Evolutionary conservation across 2,888 invertebrate species (phyloP), one percentile per base, ranked within the genome.

Genomic region (Micoletzkya japonica): DNA sequence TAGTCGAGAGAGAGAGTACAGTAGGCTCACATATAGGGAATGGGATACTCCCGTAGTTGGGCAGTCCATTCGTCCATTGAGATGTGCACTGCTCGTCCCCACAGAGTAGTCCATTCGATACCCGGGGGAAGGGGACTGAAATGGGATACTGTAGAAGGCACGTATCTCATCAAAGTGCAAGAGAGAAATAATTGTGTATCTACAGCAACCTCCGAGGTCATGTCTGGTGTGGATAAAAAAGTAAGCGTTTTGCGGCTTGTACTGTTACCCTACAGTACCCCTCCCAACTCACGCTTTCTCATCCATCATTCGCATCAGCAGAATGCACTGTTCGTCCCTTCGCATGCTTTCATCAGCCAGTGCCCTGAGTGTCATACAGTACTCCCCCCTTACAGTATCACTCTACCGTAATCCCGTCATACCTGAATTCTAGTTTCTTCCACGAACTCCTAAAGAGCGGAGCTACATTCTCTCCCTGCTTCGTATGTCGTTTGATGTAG

Each of bases 11-110:
- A 44, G 6, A 52, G 6, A 52, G 4, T 52, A n/a, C n/a, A n/a
- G n/a, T n/a, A 10, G 24, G 78, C 61, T 28, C 70, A 66, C 72
- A 69, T 58, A 60, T 95, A 90, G 0, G 95, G 93, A 86, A 95
- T 94, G 0, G 95, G 95, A 87, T 95, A 97, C 88, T 98, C 97
- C 6, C 97, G 89, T 75, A 98, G 88, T 83, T 92, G 90, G 79
- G 95, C 90, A 83, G 91, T 92, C 92, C 95, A 94, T 82, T 91
- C 91, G 26, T 90, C 90, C 79, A 93, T 92, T 75, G 91, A 91
- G 66, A 93, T 90, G 76, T 91, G 91, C 30, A 97, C 90, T 63
- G 91, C 90, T 10, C 97, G 90, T 81, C 94, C 94, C 96, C 96
- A 98, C 30, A 96, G 88, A 0, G 94, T 95, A 2, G 81, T 58